These are phyloP conservation scores for Archaeoteleia sp. DNA, from an alignment of 2,888 invertebrate genomes.

Conservation along the genomic window DNA sequence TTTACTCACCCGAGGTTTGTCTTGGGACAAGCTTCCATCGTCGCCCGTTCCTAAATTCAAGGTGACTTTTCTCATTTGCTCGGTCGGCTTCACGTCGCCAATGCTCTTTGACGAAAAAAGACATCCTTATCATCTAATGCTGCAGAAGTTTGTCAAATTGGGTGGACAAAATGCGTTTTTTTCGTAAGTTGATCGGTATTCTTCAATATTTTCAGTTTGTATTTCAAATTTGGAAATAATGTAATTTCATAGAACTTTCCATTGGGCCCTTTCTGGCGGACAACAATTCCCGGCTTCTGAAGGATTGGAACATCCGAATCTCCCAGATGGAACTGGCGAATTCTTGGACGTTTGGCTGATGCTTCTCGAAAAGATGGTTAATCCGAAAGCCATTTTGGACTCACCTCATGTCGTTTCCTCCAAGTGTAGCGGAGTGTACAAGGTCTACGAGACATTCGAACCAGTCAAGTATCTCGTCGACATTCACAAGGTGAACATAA, in stretches of 20 bases:
- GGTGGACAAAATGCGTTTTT: slow-evolving; percentile 85
- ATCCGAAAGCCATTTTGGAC: slow-evolving; percentile 86
- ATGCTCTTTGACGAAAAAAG: slow-evolving; percentile 91
- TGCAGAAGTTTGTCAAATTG: slow-evolving; percentile 85
- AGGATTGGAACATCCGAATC: slow-evolving; percentile 79
- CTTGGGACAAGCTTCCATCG: slow-evolving; percentile 82
- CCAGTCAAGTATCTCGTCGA: slow-evolving; percentile 84
- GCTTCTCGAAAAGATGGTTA: slow-evolving; percentile 88
- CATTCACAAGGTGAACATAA: slow-evolving; percentile 80
- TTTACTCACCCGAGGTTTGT: slow-evolving; percentile 83
- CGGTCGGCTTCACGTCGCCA: slow-evolving; percentile 88
- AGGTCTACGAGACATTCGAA: slow-evolving; percentile 77
- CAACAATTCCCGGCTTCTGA: slow-evolving; percentile 76
- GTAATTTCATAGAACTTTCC: slow-evolving; percentile 78
- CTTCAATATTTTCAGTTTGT: neutral
- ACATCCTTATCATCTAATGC: slow-evolving; percentile 88
- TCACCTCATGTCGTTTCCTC: slow-evolving; percentile 84
- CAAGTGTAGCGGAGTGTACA: slow-evolving; percentile 69
- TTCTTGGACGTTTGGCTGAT: slow-evolving; percentile 89
- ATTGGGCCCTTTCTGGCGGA: slow-evolving; percentile 80
- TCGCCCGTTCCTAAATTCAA: slow-evolving; percentile 84
- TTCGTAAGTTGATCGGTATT: slow-evolving; percentile 61
- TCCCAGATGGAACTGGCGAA: slow-evolving; percentile 86
- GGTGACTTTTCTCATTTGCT: slow-evolving; percentile 88
- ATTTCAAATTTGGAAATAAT: too few relatives aligned